phyloP scores from a whole-genome alignment of 1,140 invertebrate genomes.

The Lucilia sericata region DNA sequence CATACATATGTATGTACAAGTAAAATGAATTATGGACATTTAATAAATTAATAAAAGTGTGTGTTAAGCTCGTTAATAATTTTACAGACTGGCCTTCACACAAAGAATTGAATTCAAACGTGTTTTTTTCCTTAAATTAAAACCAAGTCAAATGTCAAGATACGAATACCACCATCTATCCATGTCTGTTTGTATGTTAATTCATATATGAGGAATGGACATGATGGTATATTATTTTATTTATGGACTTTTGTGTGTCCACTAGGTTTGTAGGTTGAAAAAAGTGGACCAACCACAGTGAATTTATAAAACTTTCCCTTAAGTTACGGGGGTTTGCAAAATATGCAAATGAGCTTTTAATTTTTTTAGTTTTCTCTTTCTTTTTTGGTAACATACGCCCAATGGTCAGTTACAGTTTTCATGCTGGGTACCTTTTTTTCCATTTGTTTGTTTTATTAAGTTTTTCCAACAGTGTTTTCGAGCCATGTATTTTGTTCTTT shows the following conservation, averaged over 20 bases:
- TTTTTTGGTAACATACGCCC: neutral
- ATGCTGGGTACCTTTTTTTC: neutral
- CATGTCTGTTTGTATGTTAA: no score
- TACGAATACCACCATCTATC: neutral
- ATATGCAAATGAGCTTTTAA: slow-evolving; percentile 36
- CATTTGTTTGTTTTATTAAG: neutral
- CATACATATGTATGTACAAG: no score
- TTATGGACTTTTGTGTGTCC: no score
- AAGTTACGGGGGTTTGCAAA: slow-evolving; percentile 21
- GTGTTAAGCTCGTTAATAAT: neutral
- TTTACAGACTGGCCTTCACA: neutral
- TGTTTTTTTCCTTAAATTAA: neutral
- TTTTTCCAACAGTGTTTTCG: no score
- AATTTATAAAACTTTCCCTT: slow-evolving; percentile 32
- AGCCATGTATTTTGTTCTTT: no score
- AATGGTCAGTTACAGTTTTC: neutral
- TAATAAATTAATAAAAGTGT: neutral
- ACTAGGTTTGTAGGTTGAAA: neutral
- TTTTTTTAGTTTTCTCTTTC: neutral
- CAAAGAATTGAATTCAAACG: neutral
- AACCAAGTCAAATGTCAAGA: neutral
- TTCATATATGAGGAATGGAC: no score
- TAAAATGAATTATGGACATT: neutral
- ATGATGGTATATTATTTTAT: no score
- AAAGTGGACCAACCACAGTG: slow-evolving; percentile 32